Base-by-base conservation (phyloP, 1,140 invertebrate genomes). In the Aphidius gifuensis region DNA sequence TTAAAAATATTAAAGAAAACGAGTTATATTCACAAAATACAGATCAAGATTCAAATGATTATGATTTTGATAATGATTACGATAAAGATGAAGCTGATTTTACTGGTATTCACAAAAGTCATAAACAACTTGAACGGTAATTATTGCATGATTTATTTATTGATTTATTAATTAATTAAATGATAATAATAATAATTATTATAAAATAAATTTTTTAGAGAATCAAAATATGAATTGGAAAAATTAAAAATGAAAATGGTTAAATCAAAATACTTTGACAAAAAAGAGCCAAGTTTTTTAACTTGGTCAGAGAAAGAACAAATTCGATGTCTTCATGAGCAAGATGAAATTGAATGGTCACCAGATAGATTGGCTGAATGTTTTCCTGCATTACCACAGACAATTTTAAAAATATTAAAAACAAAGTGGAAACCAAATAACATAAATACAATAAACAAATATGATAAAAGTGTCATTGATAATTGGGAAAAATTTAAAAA, bases 271-370 rank as follows among this genome's bases (percentile, higher is more conserved):
- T 92, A 90, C 71, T 90, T 92, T 71, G 87, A 87, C 51, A 80
- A 86, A 65, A 83, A 85, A 61, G 80, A 87, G 61, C 85, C 88
- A 1, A 90, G 87, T 70, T 84, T 95, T n/a, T 70, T 96, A 59
- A 92, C 91, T 1, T 93, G 87, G 83, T 84, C 85, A 65, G 92
- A 94, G 72, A 94, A 91, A 72, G 85, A 93, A 77, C 87, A 93
- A 77, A 93, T 96, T 53, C 80, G 85, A 53, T 83, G 86, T 65
- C 80, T 96, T 3, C 83, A 91, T 70, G 65, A 79, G 23, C 79
- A 80, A 11, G 81, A 92, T 77, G 86, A 90, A 9, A 78, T 87
- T 43, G 85, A 88, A 69, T 95, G 92, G 91, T 88, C 85, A 4
- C 69, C 85, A 5, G 86, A 91, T 62, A 86, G 73, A 64, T 78